A percentile compares a stretch with the other conserved stretches of the same genome.
Conservation (phyloP, 2,888 invertebrate species). For the Malthinus flaveolus region DNA sequence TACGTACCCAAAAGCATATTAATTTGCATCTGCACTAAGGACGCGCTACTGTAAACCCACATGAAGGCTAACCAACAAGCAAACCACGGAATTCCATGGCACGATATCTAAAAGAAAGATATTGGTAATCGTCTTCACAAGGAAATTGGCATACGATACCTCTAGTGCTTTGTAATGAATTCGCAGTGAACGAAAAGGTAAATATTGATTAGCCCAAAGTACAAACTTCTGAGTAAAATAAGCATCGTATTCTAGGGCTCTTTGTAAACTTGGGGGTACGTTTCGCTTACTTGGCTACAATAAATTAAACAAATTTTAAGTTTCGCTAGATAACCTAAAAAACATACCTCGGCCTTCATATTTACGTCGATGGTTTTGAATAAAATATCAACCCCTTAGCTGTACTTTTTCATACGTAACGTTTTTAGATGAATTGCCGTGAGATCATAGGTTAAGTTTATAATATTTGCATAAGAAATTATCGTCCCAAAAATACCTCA, state of each 20-base stretch:
- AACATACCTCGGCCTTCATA: no score
- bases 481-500: no score
- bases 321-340: not conserved
- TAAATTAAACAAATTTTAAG: not conserved
- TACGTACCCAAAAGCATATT: conserved; percentile 79
- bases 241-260: conserved; percentile 57
- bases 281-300: conserved; percentile 32
- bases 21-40: conserved; percentile 78
- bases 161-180: conserved; percentile 62
- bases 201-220: conserved; percentile 54
- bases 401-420: no score
- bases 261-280: conserved; percentile 58
- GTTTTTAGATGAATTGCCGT: no score
- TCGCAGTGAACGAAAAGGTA: conserved; percentile 58
- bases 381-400: not conserved
- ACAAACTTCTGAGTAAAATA: conserved; percentile 60
- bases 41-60: conserved; percentile 71
- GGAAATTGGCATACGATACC: conserved; percentile 47
- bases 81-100: conserved; percentile 89
- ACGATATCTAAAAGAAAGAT: conserved; percentile 67
- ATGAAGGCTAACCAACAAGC: conserved; percentile 75
- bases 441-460: no score
- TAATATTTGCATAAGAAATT: no score
- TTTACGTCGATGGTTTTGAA: not conserved
- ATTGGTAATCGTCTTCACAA: not conserved